These are phyloP conservation scores for Drosophila yooni DNA, from an alignment of 2,888 invertebrate genomes.

Conservation along the genomic window DNA sequence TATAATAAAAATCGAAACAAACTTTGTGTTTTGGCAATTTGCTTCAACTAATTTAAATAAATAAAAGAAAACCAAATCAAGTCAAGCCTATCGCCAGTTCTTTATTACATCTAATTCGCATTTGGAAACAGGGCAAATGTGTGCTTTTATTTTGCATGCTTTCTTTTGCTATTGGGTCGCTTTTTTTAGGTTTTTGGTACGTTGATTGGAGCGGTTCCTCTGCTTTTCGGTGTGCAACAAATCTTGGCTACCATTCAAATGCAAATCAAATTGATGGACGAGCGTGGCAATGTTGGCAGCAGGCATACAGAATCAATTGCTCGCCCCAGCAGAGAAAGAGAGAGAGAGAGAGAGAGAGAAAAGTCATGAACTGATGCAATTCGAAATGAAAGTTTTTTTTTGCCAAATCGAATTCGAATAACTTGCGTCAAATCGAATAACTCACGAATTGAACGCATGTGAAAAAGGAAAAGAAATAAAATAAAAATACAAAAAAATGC, in stretches of 20 bases:
- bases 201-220: constrained; percentile 17
- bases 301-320: constrained; percentile 49
- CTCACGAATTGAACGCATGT: constrained; percentile 19
- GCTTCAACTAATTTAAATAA: background rate
- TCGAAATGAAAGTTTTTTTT: constrained; percentile 55
- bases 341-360: constrained; percentile 4
- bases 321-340: background rate
- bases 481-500: background rate
- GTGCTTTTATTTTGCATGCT: background rate
- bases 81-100: background rate
- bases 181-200: background rate
- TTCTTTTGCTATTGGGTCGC: background rate
- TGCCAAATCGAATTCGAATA: constrained; percentile 66
- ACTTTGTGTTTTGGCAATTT: too few relatives aligned
- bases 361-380: constrained; percentile 56
- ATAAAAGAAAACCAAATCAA: background rate
- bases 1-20: too few relatives aligned
- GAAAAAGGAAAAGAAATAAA: background rate
- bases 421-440: constrained; percentile 68
- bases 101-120: background rate
- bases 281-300: constrained; percentile 48
- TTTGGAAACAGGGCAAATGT: background rate
- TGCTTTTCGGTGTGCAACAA: constrained; percentile 23
- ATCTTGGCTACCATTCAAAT: constrained; percentile 54
- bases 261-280: constrained; percentile 50